These are phyloP conservation scores for Stenodera caucasica DNA, from an alignment of 2,888 invertebrate genomes.

Conservation along the genomic window DNA sequence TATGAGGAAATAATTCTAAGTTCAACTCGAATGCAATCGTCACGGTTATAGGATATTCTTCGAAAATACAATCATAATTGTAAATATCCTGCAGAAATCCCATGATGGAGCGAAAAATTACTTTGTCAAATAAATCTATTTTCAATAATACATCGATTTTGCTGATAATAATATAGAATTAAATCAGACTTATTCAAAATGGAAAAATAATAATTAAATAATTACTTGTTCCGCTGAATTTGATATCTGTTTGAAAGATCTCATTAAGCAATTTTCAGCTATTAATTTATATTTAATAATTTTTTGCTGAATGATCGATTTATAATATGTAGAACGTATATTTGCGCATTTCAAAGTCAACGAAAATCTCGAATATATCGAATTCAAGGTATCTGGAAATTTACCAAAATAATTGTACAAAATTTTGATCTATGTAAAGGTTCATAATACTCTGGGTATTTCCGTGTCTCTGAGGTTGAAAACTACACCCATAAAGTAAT, in stretches of 20 bases:
- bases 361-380: not conserved
- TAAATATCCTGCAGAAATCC: conserved; percentile 3
- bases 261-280: conserved; percentile 27
- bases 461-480: conserved; percentile 14
- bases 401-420: not conserved
- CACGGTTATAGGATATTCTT: conserved; percentile 1
- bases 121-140: not conserved
- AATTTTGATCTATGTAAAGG: not conserved
- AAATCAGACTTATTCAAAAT: not conserved
- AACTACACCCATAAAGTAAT: not conserved
- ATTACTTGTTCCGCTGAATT: conserved; percentile 25
- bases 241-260: conserved; percentile 23
- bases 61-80: not conserved
- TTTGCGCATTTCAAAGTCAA: conserved; percentile 17
- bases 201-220: not conserved
- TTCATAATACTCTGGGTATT: conserved; percentile 21
- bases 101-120: not conserved
- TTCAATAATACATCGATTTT: too few relatives aligned
- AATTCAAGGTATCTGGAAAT: not conserved
- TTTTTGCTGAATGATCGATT: conserved; percentile 22
- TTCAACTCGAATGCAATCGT: not conserved
- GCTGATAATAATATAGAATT: conserved; percentile 1
- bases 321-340: conserved; percentile 18
- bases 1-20: not conserved
- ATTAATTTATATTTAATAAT: conserved; percentile 20